These are phyloP conservation scores for Dascyllus trimaculatus DNA, from an alignment of 2,113 vertebrate genomes.

Conservation along the genomic window DNA sequence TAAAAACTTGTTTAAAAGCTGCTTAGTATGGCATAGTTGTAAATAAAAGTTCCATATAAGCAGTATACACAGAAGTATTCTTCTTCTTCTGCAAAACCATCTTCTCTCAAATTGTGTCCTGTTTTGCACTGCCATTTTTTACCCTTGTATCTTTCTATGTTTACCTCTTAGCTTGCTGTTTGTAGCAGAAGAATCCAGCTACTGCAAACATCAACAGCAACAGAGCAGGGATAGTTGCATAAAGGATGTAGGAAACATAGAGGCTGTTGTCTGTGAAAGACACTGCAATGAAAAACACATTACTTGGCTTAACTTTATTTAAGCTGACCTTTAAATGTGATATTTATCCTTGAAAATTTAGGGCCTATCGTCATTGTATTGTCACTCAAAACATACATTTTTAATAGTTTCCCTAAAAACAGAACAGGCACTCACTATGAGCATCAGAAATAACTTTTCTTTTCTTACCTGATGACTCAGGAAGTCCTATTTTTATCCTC, in stretches of 20 bases:
- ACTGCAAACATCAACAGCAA: slow-evolving; percentile 86
- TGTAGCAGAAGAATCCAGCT: slow-evolving; percentile 86
- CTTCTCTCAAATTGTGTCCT: too few species aligned
- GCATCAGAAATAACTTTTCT: not conserved
- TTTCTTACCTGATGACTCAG: slow-evolving; percentile 85
- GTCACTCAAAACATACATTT: not conserved
- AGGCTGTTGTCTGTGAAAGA: slow-evolving; percentile 80
- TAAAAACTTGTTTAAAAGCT: not conserved
- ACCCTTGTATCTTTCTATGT: not conserved
- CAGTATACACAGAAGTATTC: not conserved
- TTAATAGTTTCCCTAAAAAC: slow-evolving; percentile 1
- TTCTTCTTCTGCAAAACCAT: not conserved
- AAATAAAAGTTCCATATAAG: too few species aligned
- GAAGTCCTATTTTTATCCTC: slow-evolving; percentile 75
- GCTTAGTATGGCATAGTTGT: too few species aligned
- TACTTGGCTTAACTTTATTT: not conserved
- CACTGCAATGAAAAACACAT: slow-evolving; percentile 60
- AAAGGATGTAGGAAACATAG: slow-evolving; percentile 88
- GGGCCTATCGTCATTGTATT: too few species aligned
- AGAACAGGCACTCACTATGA: not conserved
- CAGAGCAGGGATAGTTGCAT: slow-evolving; percentile 86
- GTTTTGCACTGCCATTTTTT: too few species aligned
- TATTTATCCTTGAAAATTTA: too few species aligned
- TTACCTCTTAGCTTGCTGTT: slow-evolving; percentile 79
- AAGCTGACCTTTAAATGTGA: not conserved